phyloP scores from a whole-genome alignment of 2,888 invertebrate species.

The Diarsia rubi region DNA sequence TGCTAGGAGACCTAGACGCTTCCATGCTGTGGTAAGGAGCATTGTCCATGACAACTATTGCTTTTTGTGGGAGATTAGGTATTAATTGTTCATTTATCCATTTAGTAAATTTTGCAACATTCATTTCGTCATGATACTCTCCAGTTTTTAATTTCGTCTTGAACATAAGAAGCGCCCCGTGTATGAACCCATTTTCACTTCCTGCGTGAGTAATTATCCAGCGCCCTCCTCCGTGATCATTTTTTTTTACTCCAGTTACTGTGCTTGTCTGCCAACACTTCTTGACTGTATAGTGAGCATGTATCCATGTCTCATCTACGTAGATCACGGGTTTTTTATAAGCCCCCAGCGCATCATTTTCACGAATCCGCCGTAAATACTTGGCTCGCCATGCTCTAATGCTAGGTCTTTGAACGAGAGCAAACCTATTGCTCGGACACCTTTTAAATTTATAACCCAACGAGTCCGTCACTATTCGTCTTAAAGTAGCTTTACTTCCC shows the following conservation, averaged over 20 bases:
- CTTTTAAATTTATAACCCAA: neutral
- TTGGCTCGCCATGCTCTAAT: constrained; percentile 10
- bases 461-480: neutral
- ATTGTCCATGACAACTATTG: constrained; percentile 1
- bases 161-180: neutral
- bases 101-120: neutral
- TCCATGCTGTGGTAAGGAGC: neutral
- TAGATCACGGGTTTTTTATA: constrained; percentile 4
- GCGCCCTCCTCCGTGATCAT: neutral
- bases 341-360: constrained; percentile 4
- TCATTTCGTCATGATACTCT: constrained; percentile 7
- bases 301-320: constrained; percentile 2
- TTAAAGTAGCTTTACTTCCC: neutral
- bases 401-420: neutral
- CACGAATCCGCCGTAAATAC: neutral
- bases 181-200: constrained; percentile 2
- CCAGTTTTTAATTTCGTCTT: neutral
- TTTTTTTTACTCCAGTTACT: neutral
- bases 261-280: constrained; percentile 7
- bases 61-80: neutral
- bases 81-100: neutral
- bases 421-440: neutral
- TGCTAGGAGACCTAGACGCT: neutral
- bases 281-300: constrained; percentile 6
- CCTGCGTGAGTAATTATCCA: neutral